These are phyloP conservation scores for Hylomyscus alleni DNA, from an alignment of 2,797 vertebrate genomes.

Conservation along the genomic window DNA sequence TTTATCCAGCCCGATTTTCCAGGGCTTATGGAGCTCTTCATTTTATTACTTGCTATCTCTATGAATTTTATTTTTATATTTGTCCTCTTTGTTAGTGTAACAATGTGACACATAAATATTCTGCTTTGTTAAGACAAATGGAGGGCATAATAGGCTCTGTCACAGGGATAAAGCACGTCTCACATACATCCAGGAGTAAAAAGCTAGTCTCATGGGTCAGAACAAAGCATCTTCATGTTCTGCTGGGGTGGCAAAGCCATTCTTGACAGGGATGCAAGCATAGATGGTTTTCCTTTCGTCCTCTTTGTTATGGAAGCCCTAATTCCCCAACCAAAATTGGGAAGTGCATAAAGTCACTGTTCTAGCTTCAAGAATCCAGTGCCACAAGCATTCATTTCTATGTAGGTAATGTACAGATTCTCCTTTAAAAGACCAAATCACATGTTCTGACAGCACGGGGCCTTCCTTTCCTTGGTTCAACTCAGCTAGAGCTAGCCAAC, in stretches of 20 bases:
- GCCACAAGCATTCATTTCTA: slow-evolving; percentile 39
- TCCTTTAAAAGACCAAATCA: slow-evolving; percentile 2
- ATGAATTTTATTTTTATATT: slow-evolving; percentile 16
- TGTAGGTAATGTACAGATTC: not conserved
- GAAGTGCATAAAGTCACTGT: slow-evolving; percentile 21
- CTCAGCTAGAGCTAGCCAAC: not conserved
- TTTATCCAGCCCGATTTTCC: not conserved
- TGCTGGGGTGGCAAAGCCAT: not conserved
- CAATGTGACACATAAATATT: not conserved
- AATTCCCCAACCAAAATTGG: not conserved
- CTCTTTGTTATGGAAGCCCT: not conserved
- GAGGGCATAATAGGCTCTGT: not conserved
- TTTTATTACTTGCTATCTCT: not conserved
- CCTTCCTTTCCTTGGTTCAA: not conserved
- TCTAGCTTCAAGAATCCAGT: slow-evolving; percentile 1
- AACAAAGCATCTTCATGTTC: not conserved
- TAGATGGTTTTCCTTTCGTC: not conserved
- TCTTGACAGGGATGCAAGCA: not conserved
- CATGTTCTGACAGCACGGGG: not conserved
- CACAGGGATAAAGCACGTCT: slow-evolving; percentile 17
- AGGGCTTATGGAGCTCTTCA: not conserved
- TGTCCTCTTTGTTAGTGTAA: slow-evolving; percentile 39
- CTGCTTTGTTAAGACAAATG: slow-evolving; percentile 32
- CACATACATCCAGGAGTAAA: slow-evolving; percentile 4
- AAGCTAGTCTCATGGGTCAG: not conserved